Conservation (phyloP, 2,888 invertebrate genomes). For the Girardia tigrina region DNA sequence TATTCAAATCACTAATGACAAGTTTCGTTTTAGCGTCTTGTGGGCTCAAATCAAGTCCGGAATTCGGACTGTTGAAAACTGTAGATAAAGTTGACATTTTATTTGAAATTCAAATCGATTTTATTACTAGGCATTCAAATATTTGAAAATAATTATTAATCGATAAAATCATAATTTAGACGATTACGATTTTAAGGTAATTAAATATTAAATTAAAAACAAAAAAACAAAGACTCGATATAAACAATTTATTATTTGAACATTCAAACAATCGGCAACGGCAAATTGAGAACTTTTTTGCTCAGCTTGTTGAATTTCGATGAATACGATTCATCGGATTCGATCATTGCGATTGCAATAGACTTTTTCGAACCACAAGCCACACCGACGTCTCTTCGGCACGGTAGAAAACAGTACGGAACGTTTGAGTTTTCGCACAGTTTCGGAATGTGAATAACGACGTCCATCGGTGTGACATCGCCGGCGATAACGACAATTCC, state of each 20-base stretch:
- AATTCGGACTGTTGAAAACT: background rate
- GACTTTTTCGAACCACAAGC: slow-evolving; percentile 64
- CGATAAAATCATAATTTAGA: too few species aligned
- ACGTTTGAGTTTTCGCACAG: slow-evolving; percentile 84
- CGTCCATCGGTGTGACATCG: slow-evolving; percentile 85
- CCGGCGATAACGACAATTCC: slow-evolving; percentile 79
- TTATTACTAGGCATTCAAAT: background rate
- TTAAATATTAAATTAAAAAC: background rate
- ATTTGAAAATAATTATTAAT: background rate
- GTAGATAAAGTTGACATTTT: background rate
- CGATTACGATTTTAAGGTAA: too few species aligned
- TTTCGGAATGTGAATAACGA: slow-evolving; percentile 85
- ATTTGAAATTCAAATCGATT: too few species aligned
- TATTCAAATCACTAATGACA: background rate
- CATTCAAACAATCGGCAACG: slow-evolving; percentile 40
- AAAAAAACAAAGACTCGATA: background rate
- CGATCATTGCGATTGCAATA: slow-evolving; percentile 62
- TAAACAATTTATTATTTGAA: slow-evolving; percentile 9
- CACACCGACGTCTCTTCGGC: slow-evolving; percentile 67
- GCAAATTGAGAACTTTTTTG: slow-evolving; percentile 59
- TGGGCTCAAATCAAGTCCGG: background rate
- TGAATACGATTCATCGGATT: slow-evolving; percentile 68
- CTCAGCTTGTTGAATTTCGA: slow-evolving; percentile 70
- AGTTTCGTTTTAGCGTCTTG: background rate
- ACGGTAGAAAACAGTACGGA: slow-evolving; percentile 79